Percentiles rank a stretch among this genome's conserved stretches.
phyloP scores from a whole-genome alignment of 2,888 invertebrate species.

The Cantharis rustica region DNA sequence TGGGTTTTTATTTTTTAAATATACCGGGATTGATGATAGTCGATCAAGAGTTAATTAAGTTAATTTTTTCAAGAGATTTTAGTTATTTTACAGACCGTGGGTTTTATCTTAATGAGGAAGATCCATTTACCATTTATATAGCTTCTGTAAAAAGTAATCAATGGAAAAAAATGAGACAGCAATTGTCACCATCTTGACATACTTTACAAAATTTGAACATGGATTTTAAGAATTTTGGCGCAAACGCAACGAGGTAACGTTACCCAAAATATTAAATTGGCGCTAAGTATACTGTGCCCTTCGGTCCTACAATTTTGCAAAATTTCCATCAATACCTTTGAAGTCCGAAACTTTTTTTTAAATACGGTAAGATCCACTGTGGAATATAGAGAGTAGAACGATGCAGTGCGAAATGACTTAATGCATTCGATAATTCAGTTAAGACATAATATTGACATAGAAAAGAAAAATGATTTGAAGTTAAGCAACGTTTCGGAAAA shows the following conservation, averaged over 20 bases:
- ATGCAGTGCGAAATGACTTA: not conserved
- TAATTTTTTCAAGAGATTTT: not conserved
- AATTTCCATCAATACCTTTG: not conserved
- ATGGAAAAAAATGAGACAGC: slow-evolving; percentile 58
- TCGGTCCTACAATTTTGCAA: not conserved
- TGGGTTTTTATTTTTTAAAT: not conserved
- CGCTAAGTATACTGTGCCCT: not conserved
- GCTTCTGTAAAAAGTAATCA: slow-evolving; percentile 53
- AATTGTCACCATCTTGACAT: slow-evolving; percentile 58
- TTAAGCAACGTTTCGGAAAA: not conserved
- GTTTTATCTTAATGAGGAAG: slow-evolving; percentile 51
- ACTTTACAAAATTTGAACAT: slow-evolving; percentile 54
- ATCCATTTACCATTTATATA: slow-evolving; percentile 50
- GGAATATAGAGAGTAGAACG: not conserved
- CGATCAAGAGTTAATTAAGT: not conserved
- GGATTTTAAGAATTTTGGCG: slow-evolving; percentile 45
- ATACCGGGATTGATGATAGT: not conserved
- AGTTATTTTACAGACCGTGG: slow-evolving; percentile 39
- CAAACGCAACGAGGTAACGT: slow-evolving; percentile 33
- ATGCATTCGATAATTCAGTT: slow-evolving; percentile 7
- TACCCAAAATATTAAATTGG: not conserved
- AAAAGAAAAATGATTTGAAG: not conserved
- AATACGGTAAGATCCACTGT: not conserved
- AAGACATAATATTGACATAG: not conserved
- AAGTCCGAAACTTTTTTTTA: not conserved